These are phyloP conservation scores for Grantiella picta DNA, from an alignment of 2,113 vertebrate species.

Conservation along the genomic window DNA sequence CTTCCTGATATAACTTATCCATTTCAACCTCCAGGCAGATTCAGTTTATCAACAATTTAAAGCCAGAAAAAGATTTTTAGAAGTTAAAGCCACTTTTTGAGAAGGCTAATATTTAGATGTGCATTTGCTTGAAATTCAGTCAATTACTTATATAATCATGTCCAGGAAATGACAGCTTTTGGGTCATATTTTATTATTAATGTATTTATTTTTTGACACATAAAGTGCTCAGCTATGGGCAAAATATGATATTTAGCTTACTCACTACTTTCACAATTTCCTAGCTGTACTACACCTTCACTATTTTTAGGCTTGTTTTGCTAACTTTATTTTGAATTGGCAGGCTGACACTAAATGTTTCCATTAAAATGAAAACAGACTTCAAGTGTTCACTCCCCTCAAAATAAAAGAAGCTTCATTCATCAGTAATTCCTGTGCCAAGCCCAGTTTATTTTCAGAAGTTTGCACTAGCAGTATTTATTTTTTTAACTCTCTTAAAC, in stretches of 20 bases:
- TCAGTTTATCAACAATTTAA: neutral
- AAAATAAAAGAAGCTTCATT: constrained; percentile 15
- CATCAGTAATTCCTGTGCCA: constrained; percentile 30
- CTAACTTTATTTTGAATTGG: constrained; percentile 27
- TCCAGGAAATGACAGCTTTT: neutral
- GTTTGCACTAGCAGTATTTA: neutral
- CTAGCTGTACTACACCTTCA: neutral
- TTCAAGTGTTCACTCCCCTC: neutral
- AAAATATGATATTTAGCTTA: neutral
- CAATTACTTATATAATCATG: neutral
- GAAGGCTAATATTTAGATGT: neutral
- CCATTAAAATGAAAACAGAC: constrained; percentile 28
- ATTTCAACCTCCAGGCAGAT: neutral
- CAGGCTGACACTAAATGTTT: neutral
- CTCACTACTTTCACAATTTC: neutral
- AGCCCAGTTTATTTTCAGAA: constrained; percentile 28
- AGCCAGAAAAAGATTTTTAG: neutral
- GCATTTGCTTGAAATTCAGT: neutral
- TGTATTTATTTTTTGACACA: neutral
- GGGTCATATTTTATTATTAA: neutral
- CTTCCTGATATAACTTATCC: neutral
- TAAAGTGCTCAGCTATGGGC: neutral
- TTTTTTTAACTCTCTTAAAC: neutral
- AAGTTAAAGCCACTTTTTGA: neutral
- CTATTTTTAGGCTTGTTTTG: constrained; percentile 60